Base-by-base conservation (phyloP, 2,797 vertebrate genomes). In the Adelosebastes latens region DNA sequence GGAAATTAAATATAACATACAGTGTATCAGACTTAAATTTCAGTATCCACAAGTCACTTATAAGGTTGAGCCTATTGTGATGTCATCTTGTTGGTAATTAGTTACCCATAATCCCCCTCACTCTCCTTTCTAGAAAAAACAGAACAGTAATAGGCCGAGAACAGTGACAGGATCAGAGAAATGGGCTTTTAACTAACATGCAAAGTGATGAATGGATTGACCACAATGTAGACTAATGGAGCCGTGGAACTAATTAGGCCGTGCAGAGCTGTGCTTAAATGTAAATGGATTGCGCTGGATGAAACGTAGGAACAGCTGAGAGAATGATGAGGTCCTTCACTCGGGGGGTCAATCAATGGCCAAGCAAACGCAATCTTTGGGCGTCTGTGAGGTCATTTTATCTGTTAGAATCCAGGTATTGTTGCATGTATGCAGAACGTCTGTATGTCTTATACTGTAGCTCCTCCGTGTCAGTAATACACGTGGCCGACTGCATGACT, bases 241-340 rank as follows among this genome's bases (percentile, higher is more conserved):
- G 95, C 92, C 92, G 76, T 95, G 93, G 93, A 95, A 92, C 92
- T 96, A 96, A 96, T 96, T 96, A 95, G 93, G 91, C 93, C 81
- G 78, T 93, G 94, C 92, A 91, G 92, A 85, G 94, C 93, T 95
- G 94, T 93, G 93, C 93, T 95, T 92, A 95, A 95, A 95, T 95
- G 94, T 95, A 95, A 95, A 96, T 96, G 92, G 95, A 95, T 95
- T 93, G 95, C 94, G 92, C 90, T 80, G 88, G 84, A 89, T 77
- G 89, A 92, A 83, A 93, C 61, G 74, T 81, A 81, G 80, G 83
- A 93, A 89, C 89, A 94, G 93, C 91, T 88, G 89, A 93, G 93
- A 95, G 95, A 96, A 93, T 93, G 92, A 95, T 96, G 93, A 92
- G 92, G 87, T 93, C 90, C 87, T 93, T 92, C 90, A 91, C 82